phyloP scores from a whole-genome alignment of 2,888 invertebrate species.

The Acrobasis consociella region DNA sequence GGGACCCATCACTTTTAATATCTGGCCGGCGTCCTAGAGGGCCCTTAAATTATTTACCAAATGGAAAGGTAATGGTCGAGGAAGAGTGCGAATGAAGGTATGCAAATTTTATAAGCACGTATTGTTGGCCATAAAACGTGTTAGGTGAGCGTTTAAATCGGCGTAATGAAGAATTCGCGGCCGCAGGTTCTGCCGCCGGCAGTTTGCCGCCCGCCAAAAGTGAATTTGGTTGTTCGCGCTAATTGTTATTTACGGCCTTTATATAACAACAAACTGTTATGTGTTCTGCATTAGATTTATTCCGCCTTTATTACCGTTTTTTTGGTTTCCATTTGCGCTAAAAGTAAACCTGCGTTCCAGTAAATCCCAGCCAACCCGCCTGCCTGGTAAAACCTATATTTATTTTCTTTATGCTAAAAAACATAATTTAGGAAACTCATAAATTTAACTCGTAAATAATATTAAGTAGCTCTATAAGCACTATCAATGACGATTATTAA shows the following conservation, averaged over 20 bases:
- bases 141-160: slow-evolving; percentile 56
- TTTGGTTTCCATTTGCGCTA: slow-evolving; percentile 15
- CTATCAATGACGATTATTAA: too few relatives aligned
- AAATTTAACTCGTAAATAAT: slow-evolving; percentile 10
- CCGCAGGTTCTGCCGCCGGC: slow-evolving; percentile 46
- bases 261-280: slow-evolving; percentile 28
- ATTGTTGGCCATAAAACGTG: slow-evolving; percentile 70
- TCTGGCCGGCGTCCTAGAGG: slow-evolving; percentile 79
- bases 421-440: background rate
- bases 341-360: slow-evolving; percentile 9
- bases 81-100: slow-evolving; percentile 79
- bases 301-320: slow-evolving; percentile 26
- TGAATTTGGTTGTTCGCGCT: slow-evolving; percentile 58
- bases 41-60: slow-evolving; percentile 82
- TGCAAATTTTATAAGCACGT: slow-evolving; percentile 79
- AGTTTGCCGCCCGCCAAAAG: slow-evolving; percentile 49
- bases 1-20: slow-evolving; percentile 83
- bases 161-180: slow-evolving; percentile 63
- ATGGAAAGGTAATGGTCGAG: slow-evolving; percentile 81
- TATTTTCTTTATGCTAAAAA: background rate
- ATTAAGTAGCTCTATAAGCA: background rate
- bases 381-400: background rate
- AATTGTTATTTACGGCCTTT: slow-evolving; percentile 56
- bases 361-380: background rate
- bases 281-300: slow-evolving; percentile 26